Base-by-base conservation (phyloP, 2,888 invertebrate species). In the Papilio protenor region DNA sequence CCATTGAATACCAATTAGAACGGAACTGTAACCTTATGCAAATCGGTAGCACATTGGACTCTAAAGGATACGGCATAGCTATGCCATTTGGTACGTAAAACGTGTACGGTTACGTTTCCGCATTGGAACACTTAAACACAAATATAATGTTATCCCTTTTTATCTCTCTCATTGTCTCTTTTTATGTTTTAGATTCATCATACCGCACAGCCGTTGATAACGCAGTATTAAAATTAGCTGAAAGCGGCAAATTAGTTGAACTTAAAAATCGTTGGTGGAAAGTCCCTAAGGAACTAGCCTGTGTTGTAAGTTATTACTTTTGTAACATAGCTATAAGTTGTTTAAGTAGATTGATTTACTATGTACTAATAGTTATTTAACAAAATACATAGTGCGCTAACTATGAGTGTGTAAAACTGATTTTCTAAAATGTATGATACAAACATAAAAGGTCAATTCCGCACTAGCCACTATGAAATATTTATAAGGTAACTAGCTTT, bases 231-330 rank as follows among this genome's bases (percentile, higher is more conserved):
- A 97, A 97, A 90, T 95, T 99, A 81, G 98, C 99, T 88, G 99
- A 99, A 90, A 97, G 96, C 82, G 98, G 99, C 0, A 96, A 96
- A 82, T 94, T 99, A 61, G 96, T 96, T 72, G 96, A 96, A 79
- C 92, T 99, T 75, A 99, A 99, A 91, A 96, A 97, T 76, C 97
- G 97, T 86, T 99, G 99, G 99, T 99, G 99, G 99, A 96, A 96
- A 86, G 95, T 95, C 81, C 95, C 96, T 27, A 95, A 96, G 4
- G 96, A 96, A 52, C 94, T 95, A 71, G 91, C 92, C 77, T 97
- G 97, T 87, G 91, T 90, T 81, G 96, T 95, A 90, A 92, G 80
- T 81, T 49, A 11, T 64, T 61, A 71, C 59, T 73, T 47, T 49
- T 12, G 18, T 55, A 2, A 55, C 5, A 40, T 8, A 40, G 8